A percentile compares a stretch with the other conserved stretches of the same genome.
Conservation (phyloP, 2,113 vertebrate species). For the Pelecanoides urinatrix region DNA sequence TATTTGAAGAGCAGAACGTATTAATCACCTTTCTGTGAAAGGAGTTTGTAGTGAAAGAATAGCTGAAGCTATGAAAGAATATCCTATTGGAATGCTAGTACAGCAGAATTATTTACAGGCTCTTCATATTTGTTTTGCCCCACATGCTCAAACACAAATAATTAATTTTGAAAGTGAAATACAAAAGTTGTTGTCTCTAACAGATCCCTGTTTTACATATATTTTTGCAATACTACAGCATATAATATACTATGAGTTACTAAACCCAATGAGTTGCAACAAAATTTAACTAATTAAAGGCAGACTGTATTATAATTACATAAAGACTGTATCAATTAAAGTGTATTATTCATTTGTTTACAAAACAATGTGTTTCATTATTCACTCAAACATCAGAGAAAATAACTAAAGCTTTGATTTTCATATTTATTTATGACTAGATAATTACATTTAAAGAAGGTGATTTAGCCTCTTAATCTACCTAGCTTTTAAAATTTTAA, state of each 20-base stretch:
- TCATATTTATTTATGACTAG: not conserved
- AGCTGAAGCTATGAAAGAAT: not conserved
- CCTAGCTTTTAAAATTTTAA: constrained; percentile 26
- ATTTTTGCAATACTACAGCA: not conserved
- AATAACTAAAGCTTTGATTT: constrained; percentile 25
- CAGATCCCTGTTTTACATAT: not conserved
- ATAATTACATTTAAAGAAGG: constrained; percentile 23
- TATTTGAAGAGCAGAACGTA: not conserved
- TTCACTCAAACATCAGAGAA: not conserved
- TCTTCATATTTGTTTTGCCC: not conserved
- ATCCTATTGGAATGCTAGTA: not conserved
- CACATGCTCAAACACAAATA: not conserved
- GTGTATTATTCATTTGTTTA: constrained; percentile 47
- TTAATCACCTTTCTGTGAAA: not conserved
- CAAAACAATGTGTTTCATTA: constrained; percentile 29
- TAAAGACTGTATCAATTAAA: not conserved
- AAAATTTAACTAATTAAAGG: not conserved
- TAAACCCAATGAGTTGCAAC: not conserved
- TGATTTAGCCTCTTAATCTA: constrained; percentile 25
- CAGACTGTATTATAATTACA: not conserved
- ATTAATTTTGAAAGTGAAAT: not conserved
- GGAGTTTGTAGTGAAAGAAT: not conserved
- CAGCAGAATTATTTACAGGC: not conserved
- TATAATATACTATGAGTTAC: not conserved
- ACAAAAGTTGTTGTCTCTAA: not conserved